Evolutionary conservation across 92 coral and sea anemone species (phyloP).

Genomic region (Heliopora coerulea): DNA sequence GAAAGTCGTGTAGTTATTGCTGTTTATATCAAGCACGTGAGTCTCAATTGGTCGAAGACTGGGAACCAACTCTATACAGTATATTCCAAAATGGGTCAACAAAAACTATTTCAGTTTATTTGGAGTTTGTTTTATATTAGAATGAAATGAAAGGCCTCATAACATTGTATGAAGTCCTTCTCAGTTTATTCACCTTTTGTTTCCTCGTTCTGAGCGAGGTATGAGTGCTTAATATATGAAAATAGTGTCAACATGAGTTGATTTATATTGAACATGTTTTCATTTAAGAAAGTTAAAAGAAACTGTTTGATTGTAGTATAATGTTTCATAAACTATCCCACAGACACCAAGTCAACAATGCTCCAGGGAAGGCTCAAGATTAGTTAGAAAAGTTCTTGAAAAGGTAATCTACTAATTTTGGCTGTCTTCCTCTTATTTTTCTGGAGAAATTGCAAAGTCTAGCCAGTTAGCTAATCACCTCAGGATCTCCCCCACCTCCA

Average conservation of each 20-base stretch:
- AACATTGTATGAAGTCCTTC: not conserved
- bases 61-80: not conserved
- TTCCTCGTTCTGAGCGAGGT: conserved; percentile 12
- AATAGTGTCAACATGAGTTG: too few species aligned
- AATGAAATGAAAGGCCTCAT: conserved; percentile 12
- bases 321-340: too few species aligned
- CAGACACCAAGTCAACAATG: conserved; percentile 55
- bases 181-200: not conserved
- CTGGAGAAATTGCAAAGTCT: too few species aligned
- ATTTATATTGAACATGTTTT: too few species aligned
- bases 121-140: too few species aligned
- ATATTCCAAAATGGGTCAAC: conserved; percentile 27
- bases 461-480: too few species aligned
- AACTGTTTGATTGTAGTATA: too few species aligned
- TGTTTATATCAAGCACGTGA: conserved; percentile 3
- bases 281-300: too few species aligned
- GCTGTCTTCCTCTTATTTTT: too few species aligned
- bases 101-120: too few species aligned
- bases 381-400: conserved; percentile 67
- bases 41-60: conserved; percentile 1
- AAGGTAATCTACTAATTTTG: conserved; percentile 8
- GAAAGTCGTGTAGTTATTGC: not conserved
- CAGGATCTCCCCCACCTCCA: too few species aligned
- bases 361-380: conserved; percentile 73
- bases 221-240: not conserved